Conservation (phyloP, 2,797 vertebrate genomes). For the Enteromius viviparus region DNA sequence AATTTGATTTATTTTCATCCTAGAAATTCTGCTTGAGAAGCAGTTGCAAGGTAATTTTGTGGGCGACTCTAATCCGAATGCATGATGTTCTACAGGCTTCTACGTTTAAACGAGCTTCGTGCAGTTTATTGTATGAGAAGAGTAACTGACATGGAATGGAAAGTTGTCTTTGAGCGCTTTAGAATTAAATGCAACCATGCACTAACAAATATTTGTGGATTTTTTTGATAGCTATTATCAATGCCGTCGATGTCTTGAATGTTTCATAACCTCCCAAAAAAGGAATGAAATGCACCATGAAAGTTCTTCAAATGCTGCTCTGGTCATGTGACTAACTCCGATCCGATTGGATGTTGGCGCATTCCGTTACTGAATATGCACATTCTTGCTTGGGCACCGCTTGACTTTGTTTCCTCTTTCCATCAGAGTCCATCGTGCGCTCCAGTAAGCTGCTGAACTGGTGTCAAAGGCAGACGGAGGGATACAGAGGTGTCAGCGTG, state of each 20-base stretch:
- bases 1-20: conserved; percentile 74
- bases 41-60: conserved; percentile 78
- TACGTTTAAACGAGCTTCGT: conserved; percentile 39
- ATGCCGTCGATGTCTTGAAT: not conserved
- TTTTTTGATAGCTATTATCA: conserved; percentile 14
- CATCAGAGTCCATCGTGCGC: conserved; percentile 92
- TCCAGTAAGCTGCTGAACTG: conserved; percentile 95
- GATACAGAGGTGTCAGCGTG: conserved; percentile 89
- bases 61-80: conserved; percentile 58
- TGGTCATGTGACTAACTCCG: conserved; percentile 36
- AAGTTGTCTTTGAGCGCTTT: conserved; percentile 34
- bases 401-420: not conserved
- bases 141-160: conserved; percentile 39
- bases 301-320: conserved; percentile 3
- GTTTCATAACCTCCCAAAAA: conserved; percentile 22
- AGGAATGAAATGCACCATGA: conserved; percentile 36
- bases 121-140: conserved; percentile 57
- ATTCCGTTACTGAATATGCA: not conserved
- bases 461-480: conserved; percentile 98
- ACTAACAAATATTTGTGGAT: conserved; percentile 49
- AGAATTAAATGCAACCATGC: conserved; percentile 18
- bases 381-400: not conserved
- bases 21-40: conserved; percentile 78
- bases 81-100: conserved; percentile 63
- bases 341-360: not conserved